These are phyloP conservation scores for Dunckerocampus dactyliophorus DNA, from an alignment of 2,113 vertebrate species.

Conservation along the genomic window DNA sequence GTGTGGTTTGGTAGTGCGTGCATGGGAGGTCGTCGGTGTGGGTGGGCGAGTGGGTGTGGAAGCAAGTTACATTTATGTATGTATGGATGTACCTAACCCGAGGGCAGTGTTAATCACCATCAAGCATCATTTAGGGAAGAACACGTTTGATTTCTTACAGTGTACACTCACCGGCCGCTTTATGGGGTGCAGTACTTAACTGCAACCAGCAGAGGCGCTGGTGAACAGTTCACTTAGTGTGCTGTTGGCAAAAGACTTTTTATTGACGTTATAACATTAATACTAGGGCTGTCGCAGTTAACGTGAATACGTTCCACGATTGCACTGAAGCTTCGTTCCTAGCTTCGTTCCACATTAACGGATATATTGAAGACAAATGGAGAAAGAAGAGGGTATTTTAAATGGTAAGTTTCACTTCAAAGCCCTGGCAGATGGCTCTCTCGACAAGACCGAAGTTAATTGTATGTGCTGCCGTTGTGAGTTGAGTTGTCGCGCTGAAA, in stretches of 20 bases:
- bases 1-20: constrained; percentile 7
- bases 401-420: too few species aligned
- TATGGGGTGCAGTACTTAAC: not conserved
- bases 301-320: too few species aligned
- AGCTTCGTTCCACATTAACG: too few species aligned
- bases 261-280: too few species aligned
- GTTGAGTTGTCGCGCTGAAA: too few species aligned
- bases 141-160: not conserved
- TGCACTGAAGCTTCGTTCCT: too few species aligned
- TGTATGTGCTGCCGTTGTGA: too few species aligned
- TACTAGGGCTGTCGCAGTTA: too few species aligned
- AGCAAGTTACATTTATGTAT: constrained; percentile 8
- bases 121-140: not conserved
- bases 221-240: not conserved
- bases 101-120: not conserved
- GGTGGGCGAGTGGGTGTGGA: constrained; percentile 35
- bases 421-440: too few species aligned
- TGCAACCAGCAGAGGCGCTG: not conserved
- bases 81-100: not conserved
- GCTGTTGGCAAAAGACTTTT: not conserved
- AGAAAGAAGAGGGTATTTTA: too few species aligned
- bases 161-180: not conserved
- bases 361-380: too few species aligned
- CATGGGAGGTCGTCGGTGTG: constrained; percentile 21
- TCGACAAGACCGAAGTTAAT: too few species aligned